These are phyloP conservation scores for Labrus mixtus DNA, from an alignment of 2,113 vertebrate species.

Conservation along the genomic window DNA sequence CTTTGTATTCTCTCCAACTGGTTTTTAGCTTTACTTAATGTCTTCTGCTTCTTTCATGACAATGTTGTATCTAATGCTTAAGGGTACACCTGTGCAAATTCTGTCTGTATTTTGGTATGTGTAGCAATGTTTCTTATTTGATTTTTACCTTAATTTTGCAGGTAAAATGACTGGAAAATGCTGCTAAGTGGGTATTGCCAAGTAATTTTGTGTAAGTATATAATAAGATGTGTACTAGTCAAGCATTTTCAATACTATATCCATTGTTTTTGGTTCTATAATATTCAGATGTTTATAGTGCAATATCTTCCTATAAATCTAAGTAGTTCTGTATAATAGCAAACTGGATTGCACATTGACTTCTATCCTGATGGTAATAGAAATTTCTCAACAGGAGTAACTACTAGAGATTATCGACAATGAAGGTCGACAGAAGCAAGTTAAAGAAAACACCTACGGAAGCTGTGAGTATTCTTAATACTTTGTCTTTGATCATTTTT, in stretches of 20 bases:
- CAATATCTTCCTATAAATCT: background rate
- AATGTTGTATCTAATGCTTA: background rate
- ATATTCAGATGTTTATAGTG: background rate
- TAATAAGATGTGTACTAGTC: background rate
- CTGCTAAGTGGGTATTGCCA: slow-evolving; percentile 82
- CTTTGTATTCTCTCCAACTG: background rate
- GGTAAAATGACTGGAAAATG: slow-evolving; percentile 82
- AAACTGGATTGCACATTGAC: background rate
- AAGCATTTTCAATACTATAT: background rate
- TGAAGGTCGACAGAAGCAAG: slow-evolving; percentile 98
- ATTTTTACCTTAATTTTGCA: slow-evolving; percentile 48
- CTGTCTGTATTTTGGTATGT: background rate
- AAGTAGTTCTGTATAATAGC: background rate
- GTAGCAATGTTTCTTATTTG: background rate
- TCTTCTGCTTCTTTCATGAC: background rate
- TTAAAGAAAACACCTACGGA: slow-evolving; percentile 97
- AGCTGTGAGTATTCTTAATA: slow-evolving; percentile 87
- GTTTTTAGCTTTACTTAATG: background rate
- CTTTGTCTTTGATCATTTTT: background rate
- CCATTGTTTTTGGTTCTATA: background rate
- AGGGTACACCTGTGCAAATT: background rate
- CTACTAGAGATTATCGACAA: slow-evolving; percentile 86
- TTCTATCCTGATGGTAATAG: slow-evolving; percentile 12
- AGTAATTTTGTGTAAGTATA: slow-evolving; percentile 80
- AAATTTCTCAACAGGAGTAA: slow-evolving; percentile 76